Base-by-base conservation (phyloP, 2,797 vertebrate species). In the Scleropages formosus region DNA sequence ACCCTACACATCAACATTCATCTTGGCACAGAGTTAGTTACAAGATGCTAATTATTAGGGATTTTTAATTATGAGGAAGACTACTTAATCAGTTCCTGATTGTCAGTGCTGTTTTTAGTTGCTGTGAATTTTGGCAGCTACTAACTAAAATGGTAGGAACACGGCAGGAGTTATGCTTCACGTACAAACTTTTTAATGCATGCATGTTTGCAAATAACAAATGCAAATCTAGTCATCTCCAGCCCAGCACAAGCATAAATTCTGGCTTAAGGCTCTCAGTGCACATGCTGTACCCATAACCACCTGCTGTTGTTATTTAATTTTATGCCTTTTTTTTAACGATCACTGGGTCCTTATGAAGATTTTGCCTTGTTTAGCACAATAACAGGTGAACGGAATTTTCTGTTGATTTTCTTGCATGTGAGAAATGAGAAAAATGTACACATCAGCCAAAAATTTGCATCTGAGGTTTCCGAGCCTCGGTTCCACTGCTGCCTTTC, bases 201-300 rank as follows among this genome's bases (percentile, higher is more conserved):
- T 39, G 31, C 39, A 39, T 39, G 31, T 39, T 2, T 39, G 31
- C 31, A 39, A 39, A 39, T 53, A 53, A 15, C 47, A 26, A 70
- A 70, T 70, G 67, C 67, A 70, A 70, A 56, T 51, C 46, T 8
- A 56, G 24, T 64, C 22, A 22, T 56, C 53, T 51, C 20, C 67
- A 53, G 49, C 46, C 18, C 2, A 56, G 67, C 70, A 53, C 47
- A 68, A 68, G 66, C 49, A 70, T 53, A 27, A 70, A 20, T 24
- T 49, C 12, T 13, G 12, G 47, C 46, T 15, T 69, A 53, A 69
- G 51, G 47, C 51, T 47, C 1, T 20, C 22, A 51, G 49, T 68
- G 67, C 67, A 27, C 16, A 15, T 70, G 53, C 18, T 56, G 56
- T 12, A 70, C 51, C n/a, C 46, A 44, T 20, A 39, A 44, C 46